Conservation (phyloP, 2,797 vertebrate species). For the Novumbra hubbsi region DNA sequence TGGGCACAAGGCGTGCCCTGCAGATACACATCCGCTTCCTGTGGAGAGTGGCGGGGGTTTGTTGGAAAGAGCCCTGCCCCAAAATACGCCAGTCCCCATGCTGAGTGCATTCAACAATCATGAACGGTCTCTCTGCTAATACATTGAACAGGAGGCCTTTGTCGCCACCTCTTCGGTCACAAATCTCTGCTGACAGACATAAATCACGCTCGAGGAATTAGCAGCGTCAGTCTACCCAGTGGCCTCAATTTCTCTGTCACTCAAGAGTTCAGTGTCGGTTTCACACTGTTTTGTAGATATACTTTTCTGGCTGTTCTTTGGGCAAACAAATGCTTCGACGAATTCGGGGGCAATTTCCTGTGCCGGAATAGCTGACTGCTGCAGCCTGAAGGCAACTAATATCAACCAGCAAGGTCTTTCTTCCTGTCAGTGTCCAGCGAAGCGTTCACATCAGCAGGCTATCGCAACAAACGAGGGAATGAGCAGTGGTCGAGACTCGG, state of each 20-base stretch:
- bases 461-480: slow-evolving; percentile 55
- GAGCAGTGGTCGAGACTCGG: slow-evolving; percentile 67
- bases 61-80: slow-evolving; percentile 16
- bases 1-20: not conserved
- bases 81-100: slow-evolving; percentile 32
- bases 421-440: too few species aligned
- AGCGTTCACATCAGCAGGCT: not conserved
- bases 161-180: slow-evolving; percentile 45
- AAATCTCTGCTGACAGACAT: slow-evolving; percentile 44
- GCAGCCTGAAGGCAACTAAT: not conserved
- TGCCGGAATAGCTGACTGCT: not conserved
- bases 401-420: not conserved
- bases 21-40: slow-evolving; percentile 22
- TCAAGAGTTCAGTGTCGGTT: not conserved
- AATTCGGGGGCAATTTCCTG: not conserved
- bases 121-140: slow-evolving; percentile 52
- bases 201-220: slow-evolving; percentile 42
- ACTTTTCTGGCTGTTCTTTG: not conserved
- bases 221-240: slow-evolving; percentile 18
- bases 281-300: not conserved
- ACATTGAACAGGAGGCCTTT: slow-evolving; percentile 27
- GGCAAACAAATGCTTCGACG: not conserved
- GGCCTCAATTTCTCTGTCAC: slow-evolving; percentile 46
- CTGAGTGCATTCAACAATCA: slow-evolving; percentile 34
- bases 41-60: slow-evolving; percentile 10